Percentiles rank a stretch among this genome's conserved stretches.
These are phyloP conservation scores for Erynnis tages DNA, from an alignment of 2,888 invertebrate species.

Conservation along the genomic window DNA sequence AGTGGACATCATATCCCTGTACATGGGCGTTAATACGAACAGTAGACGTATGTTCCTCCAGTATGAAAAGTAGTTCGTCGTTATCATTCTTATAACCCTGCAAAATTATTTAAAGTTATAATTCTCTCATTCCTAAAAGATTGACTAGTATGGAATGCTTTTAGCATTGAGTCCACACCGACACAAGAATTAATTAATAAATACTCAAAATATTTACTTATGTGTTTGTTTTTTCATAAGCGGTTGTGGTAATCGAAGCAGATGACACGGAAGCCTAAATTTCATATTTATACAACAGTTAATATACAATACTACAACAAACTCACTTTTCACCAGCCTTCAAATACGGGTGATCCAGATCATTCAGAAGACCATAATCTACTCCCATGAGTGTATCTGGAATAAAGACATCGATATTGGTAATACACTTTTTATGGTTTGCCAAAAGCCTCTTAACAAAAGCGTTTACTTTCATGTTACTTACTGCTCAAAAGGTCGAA, in stretches of 20 bases:
- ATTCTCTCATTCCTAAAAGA: no score
- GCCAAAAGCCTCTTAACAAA: background rate
- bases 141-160: no score
- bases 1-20: constrained; percentile 40
- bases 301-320: no score
- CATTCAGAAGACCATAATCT: constrained; percentile 35
- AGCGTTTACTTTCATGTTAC: constrained; percentile 25
- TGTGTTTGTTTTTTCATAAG: no score
- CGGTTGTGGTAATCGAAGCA: no score
- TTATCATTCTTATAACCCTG: constrained; percentile 41
- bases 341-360: constrained; percentile 42
- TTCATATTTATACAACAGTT: no score
- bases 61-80: constrained; percentile 43
- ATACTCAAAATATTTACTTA: no score
- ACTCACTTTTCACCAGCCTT: constrained; percentile 39
- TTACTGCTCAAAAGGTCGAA: constrained; percentile 44
- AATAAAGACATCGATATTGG: no score
- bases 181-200: no score
- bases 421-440: no score
- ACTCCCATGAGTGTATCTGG: constrained; percentile 44
- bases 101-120: constrained; percentile 14
- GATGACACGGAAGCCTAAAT: no score
- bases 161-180: no score
- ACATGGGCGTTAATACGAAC: constrained; percentile 39
- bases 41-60: constrained; percentile 43